Percentiles rank a stretch among this genome's conserved stretches.
Evolutionary conservation across 1,140 invertebrate species (phyloP).

Genomic region (Bombus superbus): DNA sequence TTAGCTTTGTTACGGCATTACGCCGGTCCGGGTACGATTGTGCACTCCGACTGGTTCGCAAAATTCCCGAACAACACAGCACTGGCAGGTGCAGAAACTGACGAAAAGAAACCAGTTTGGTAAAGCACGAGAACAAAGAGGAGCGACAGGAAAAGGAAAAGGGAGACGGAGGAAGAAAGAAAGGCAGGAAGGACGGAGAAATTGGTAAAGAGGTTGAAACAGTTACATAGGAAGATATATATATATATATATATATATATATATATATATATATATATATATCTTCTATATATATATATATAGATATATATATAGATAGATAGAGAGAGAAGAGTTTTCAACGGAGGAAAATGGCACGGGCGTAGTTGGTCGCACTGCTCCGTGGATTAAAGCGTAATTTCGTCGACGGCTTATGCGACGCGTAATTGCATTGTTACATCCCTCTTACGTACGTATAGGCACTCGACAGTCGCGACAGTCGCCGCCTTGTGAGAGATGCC

Average conservation of each 20-base stretch:
- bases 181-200: no score
- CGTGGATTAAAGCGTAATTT: conserved; percentile 80
- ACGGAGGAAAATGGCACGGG: conserved; percentile 38
- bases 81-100: neutral
- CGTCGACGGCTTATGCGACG: conserved; percentile 78
- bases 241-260: no score
- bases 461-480: conserved; percentile 28
- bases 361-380: conserved; percentile 45
- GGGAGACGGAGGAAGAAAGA: neutral
- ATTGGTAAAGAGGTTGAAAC: no score
- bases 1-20: conserved; percentile 71
- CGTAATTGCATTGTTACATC: conserved; percentile 81
- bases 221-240: neutral
- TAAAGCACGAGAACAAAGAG: neutral
- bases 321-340: conserved; percentile 24
- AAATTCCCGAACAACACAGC: conserved; percentile 51
- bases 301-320: neutral
- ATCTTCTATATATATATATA: no score
- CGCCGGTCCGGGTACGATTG: conserved; percentile 53
- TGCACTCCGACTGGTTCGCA: conserved; percentile 17
- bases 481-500: conserved; percentile 21
- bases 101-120: conserved; percentile 37
- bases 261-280: no score
- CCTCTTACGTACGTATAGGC: conserved; percentile 72
- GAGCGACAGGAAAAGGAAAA: no score